Conservation (phyloP, 2,888 invertebrate genomes). For the Linnaemya vulpina region DNA sequence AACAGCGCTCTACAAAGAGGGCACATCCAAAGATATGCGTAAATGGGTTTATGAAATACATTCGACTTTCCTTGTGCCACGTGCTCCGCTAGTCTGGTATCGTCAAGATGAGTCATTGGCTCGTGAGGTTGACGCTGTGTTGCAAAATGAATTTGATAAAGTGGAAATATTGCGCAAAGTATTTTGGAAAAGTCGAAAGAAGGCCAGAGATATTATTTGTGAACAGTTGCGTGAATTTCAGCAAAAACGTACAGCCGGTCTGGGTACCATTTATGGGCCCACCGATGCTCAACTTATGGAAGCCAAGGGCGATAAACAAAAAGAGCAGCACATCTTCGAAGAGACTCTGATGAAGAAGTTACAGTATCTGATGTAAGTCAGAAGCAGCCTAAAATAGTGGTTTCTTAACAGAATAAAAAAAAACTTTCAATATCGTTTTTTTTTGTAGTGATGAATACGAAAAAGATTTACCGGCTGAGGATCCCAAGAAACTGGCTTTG, state of each 20-base stretch:
- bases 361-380: conserved; percentile 87
- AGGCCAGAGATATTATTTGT: conserved; percentile 83
- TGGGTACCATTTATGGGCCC: conserved; percentile 95
- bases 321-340: conserved; percentile 90
- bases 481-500: conserved; percentile 87
- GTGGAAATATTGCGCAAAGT: conserved; percentile 94
- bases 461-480: conserved; percentile 85
- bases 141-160: conserved; percentile 93
- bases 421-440: not conserved
- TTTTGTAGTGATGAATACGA: conserved; percentile 86
- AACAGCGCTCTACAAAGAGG: conserved; percentile 94
- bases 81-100: conserved; percentile 85
- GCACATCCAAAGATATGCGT: conserved; percentile 93
- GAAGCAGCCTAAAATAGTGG: not conserved
- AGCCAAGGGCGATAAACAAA: conserved; percentile 90
- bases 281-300: conserved; percentile 90
- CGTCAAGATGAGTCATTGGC: conserved; percentile 89
- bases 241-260: conserved; percentile 93
- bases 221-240: conserved; percentile 85
- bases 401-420: not conserved
- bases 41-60: conserved; percentile 99
- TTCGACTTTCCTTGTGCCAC: conserved; percentile 96
- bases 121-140: conserved; percentile 93
- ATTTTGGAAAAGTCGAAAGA: conserved; percentile 93
- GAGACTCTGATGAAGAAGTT: conserved; percentile 88